phyloP scores from a whole-genome alignment of 2,888 invertebrate species.

The Drosophila birchii region DNA sequence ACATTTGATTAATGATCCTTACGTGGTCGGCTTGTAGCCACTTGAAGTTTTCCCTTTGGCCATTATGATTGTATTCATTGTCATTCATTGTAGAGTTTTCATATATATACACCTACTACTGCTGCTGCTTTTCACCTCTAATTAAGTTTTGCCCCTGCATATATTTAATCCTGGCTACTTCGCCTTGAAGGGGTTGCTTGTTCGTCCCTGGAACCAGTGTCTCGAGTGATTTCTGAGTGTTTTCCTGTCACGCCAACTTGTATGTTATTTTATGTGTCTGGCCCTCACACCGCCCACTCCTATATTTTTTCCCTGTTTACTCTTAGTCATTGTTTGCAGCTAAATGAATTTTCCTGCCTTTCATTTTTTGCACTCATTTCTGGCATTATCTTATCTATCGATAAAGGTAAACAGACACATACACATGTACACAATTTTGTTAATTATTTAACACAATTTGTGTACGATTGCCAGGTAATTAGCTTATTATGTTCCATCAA shows the following conservation, averaged over 20 bases:
- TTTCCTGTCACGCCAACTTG: slow-evolving; percentile 56
- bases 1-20: slow-evolving; percentile 81
- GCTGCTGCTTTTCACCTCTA: slow-evolving; percentile 42
- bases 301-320: slow-evolving; percentile 19
- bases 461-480: slow-evolving; percentile 61
- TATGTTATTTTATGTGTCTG: slow-evolving; percentile 49
- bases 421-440: slow-evolving; percentile 32
- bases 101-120: not conserved
- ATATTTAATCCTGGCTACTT: slow-evolving; percentile 37
- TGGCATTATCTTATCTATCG: slow-evolving; percentile 25
- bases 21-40: slow-evolving; percentile 52
- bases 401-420: slow-evolving; percentile 11
- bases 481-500: slow-evolving; percentile 41
- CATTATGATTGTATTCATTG: slow-evolving; percentile 72
- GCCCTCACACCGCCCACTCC: not conserved
- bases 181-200: slow-evolving; percentile 54
- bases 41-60: slow-evolving; percentile 46
- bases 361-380: slow-evolving; percentile 23
- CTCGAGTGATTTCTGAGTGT: slow-evolving; percentile 62
- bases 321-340: slow-evolving; percentile 32
- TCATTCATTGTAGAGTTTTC: slow-evolving; percentile 46
- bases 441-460: slow-evolving; percentile 59
- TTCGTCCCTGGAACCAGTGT: slow-evolving; percentile 36
- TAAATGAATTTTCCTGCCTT: slow-evolving; percentile 24
- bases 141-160: slow-evolving; percentile 55